A percentile compares a stretch with the other conserved stretches of the same genome.
These are phyloP conservation scores for Xestia ashworthii DNA, from an alignment of 2,888 invertebrate genomes.

Conservation along the genomic window DNA sequence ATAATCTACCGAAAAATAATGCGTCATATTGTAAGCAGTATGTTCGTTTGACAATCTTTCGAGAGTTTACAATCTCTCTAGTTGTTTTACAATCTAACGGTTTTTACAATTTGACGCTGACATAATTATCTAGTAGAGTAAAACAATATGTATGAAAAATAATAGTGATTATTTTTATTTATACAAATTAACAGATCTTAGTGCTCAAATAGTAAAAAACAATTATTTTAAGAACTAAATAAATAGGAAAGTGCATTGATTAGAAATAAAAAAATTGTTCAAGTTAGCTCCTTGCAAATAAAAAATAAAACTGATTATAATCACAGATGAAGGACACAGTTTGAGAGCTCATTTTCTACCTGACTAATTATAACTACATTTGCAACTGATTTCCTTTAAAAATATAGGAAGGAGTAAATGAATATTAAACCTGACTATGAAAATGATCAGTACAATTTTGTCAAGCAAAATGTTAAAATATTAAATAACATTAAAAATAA, in stretches of 20 bases:
- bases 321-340: conserved; percentile 87
- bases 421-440: conserved; percentile 72
- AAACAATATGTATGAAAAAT: conserved; percentile 75
- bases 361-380: conserved; percentile 65
- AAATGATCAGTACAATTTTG: conserved; percentile 76
- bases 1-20: too few species aligned
- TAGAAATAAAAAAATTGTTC: conserved; percentile 84
- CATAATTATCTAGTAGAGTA: conserved; percentile 20
- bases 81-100: too few species aligned
- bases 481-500: conserved; percentile 77
- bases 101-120: too few species aligned
- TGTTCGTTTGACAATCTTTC: too few species aligned
- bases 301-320: conserved; percentile 85
- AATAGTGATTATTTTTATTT: conserved; percentile 84
- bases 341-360: conserved; percentile 83
- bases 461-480: conserved; percentile 75
- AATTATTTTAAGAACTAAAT: conserved; percentile 87
- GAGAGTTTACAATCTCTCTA: too few species aligned
- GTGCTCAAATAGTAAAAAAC: conserved; percentile 87
- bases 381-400: conserved; percentile 62
- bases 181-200: conserved; percentile 90
- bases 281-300: conserved; percentile 83
- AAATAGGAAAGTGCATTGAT: conserved; percentile 88
- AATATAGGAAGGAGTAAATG: conserved; percentile 67
- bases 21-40: too few species aligned